These are phyloP conservation scores for Hippocampus guttulatus DNA, from an alignment of 2,113 vertebrate species.

Conservation along the genomic window DNA sequence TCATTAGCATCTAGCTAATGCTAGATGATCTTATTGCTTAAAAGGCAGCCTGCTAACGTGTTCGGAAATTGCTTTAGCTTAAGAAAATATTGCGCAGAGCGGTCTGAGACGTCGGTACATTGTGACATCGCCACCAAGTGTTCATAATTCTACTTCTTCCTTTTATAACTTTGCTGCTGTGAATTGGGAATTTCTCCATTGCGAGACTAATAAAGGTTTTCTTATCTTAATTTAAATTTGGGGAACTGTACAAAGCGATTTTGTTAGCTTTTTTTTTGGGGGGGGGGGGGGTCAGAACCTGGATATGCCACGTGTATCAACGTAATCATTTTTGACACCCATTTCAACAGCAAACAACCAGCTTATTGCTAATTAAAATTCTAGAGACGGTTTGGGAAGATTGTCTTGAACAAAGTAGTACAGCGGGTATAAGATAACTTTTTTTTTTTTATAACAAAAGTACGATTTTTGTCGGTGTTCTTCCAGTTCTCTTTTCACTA, in stretches of 20 bases:
- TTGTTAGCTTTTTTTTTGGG: background rate
- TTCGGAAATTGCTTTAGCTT: background rate
- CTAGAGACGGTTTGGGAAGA: background rate
- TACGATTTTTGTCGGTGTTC: background rate
- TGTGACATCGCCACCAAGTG: no score
- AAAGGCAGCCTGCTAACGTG: background rate
- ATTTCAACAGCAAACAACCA: background rate
- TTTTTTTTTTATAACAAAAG: background rate
- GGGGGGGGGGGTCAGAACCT: no score
- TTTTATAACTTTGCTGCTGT: no score
- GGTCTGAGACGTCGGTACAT: background rate
- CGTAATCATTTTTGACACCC: background rate
- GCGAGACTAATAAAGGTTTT: no score
- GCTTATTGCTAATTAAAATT: background rate
- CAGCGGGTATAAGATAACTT: background rate
- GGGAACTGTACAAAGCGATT: background rate
- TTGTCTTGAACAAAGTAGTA: background rate
- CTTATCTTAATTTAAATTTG: no score
- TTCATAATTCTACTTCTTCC: no score
- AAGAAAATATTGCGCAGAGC: background rate
- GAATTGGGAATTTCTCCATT: no score
- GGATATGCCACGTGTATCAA: background rate
- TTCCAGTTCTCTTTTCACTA: background rate
- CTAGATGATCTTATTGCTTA: background rate
- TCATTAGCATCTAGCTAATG: background rate